Evolutionary conservation across 2,797 vertebrate species (phyloP).

Genomic region (Chiroxiphia lanceolata): DNA sequence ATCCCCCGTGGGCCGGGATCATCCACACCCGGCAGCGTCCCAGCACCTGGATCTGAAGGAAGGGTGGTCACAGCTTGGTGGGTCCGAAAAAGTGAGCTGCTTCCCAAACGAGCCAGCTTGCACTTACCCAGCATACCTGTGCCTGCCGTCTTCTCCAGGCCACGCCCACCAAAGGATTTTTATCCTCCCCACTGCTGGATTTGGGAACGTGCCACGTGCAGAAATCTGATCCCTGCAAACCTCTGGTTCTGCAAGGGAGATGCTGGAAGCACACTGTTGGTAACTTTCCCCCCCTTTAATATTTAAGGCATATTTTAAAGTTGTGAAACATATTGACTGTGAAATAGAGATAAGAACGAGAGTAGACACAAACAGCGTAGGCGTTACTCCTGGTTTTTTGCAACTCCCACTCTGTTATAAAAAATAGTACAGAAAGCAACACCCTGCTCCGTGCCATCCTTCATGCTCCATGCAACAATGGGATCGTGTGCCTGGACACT

Average conservation of each 20-base stretch:
- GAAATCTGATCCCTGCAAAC: not conserved
- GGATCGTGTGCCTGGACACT: not conserved
- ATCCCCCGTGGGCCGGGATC: not conserved
- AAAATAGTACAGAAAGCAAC: conserved; percentile 30
- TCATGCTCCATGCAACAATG: rapidly evolving
- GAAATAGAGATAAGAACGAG: conserved; percentile 26
- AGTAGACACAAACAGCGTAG: conserved; percentile 46
- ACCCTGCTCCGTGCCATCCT: not conserved
- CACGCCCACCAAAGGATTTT: not conserved
- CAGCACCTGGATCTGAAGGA: rapidly evolving
- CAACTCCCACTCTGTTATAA: conserved; percentile 38
- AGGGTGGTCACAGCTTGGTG: rapidly evolving
- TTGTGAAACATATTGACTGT: conserved; percentile 36
- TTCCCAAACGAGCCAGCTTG: not conserved
- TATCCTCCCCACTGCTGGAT: not conserved
- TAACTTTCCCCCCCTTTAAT: not conserved
- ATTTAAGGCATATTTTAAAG: conserved; percentile 1
- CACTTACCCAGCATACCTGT: not conserved
- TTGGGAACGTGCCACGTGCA: rapidly evolving
- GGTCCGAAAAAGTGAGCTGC: rapidly evolving
- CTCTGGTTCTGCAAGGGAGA: not conserved
- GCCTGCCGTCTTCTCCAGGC: rapidly evolving
- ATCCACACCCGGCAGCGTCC: rapidly evolving
- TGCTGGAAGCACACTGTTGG: not conserved
- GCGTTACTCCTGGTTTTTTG: not conserved